Conservation (phyloP, 2,888 invertebrate genomes). For the Caenorhabditis imperialis region DNA sequence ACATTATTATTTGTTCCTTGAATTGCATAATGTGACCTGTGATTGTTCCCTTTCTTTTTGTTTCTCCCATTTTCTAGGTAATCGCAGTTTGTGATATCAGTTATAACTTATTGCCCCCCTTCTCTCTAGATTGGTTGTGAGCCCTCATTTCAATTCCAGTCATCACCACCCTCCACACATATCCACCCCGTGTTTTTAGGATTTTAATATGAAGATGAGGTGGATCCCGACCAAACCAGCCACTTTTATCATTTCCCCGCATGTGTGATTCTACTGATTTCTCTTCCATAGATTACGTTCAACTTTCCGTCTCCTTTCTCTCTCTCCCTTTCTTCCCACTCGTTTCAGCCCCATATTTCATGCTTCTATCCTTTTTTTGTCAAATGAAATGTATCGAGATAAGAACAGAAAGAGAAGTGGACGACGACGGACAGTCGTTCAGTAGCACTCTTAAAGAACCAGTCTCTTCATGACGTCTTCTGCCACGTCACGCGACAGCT, state of each 20-base stretch:
- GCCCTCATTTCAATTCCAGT: constrained; percentile 10
- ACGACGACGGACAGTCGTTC: constrained; percentile 9
- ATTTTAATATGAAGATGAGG: not conserved
- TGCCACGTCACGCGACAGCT: constrained; percentile 8
- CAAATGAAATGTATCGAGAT: constrained; percentile 43
- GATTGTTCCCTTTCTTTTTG: constrained; percentile 17
- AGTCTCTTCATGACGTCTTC: not conserved
- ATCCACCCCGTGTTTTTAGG: constrained; percentile 22
- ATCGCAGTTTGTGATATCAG: constrained; percentile 21
- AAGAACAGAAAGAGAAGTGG: not conserved
- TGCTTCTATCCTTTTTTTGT: constrained; percentile 22
- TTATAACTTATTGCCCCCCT: constrained; percentile 33
- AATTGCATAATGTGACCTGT: constrained; percentile 43
- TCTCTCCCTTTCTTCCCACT: not conserved
- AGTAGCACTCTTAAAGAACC: constrained; percentile 23
- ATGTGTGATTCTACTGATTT: constrained; percentile 1
- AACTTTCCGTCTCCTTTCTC: no score
- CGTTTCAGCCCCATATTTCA: constrained; percentile 19
- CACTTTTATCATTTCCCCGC: constrained; percentile 5
- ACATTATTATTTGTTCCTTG: constrained; percentile 2
- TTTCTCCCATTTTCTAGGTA: constrained; percentile 10
- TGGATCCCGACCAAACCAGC: constrained; percentile 8
- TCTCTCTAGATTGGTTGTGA: constrained; percentile 22
- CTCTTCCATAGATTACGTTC: constrained; percentile 7
- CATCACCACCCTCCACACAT: not conserved